Evolutionary conservation across 2,888 invertebrate genomes (phyloP), one percentile per base, ranked within the genome.

Genomic region (Mantis religiosa): DNA sequence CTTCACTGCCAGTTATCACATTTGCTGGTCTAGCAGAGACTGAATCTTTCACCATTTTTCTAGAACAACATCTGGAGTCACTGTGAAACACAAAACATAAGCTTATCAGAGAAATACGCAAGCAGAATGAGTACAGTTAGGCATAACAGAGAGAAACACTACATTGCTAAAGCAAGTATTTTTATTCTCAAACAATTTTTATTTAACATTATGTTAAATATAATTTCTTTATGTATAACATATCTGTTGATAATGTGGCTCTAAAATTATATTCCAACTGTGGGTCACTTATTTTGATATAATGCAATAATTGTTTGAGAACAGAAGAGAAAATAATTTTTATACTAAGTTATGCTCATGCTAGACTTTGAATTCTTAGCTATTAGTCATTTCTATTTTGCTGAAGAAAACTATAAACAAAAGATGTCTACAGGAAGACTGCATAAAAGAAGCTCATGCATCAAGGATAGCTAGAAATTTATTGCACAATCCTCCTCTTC

Each of bases 21-120:
- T 84, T 82, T 83, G 87, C 83, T 88, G 83, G 47, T 27, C 20
- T 82, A 41, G 20, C n/a, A 87, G 83, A 87, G 83, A 82, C n/a
- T 82, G 34, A 87, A 83, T 34, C 87, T 85, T 84, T 89, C 89
- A 89, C 89, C 89, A 89, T 34, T 89, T 89, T 28, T 54, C 87
- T 84, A 71, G 14, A 54, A 87, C 81, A 83, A 82, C 83, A 47
- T 47, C 27, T 87, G 89, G 89, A 82, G 89, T 1, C 84, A 85
- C 89, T 89, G 89, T 81, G 84, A 83, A 89, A 89, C n/a, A 89
- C 14, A 87, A 87, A 84, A 88, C 28, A n/a, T 84, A n/a, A 30
- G 84, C n/a, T 28, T 28, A 84, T 41, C 30, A 84, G 28, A 84
- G 84, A 28, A 34, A 30, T n/a, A 14, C 28, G n/a, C 25, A 30